Evolutionary conservation across 2,888 invertebrate genomes (phyloP), one percentile per base, ranked within the genome.

Genomic region (Nasonia oneida): DNA sequence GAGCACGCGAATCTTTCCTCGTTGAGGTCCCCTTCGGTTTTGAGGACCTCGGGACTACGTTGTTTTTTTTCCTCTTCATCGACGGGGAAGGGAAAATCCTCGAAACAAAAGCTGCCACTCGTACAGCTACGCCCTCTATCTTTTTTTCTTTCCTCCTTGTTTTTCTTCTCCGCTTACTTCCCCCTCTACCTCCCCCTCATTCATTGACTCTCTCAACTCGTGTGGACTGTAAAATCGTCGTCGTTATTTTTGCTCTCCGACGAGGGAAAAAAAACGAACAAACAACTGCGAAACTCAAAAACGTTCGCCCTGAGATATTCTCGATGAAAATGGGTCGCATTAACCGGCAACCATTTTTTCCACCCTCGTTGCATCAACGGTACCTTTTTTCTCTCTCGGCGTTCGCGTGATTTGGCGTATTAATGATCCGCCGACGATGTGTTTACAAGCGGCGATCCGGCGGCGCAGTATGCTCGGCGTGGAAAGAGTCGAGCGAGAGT

Each of bases 361-460:
- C 37, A 39, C 77, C 47, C 75, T 67, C 50, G n/a, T 47, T 76
- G 70, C 3, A 23, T 57, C 47, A 12, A 57, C 23, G 23, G 23
- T 23, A 29, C 53, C 10, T 70, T 70, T 39, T 29, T 29, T 29
- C 29, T 83, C 29, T 39, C 33, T 47, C 39, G 18, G 70, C 79
- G 39, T 33, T 79, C 85, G 33, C 74, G 74, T 50, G 85, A 81
- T 85, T 85, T 85, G 77, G 61, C 81, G 87, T 84, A 88, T 89
- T 87, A 88, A 89, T 89, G 88, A 89, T 81, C 76, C 73, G 80
- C 78, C 75, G 73, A 86, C 75, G 73, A 86, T 87, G 88, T 87
- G 88, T 89, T 89, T 88, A 87, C 86, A 86, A 88, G 81, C 29
- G 29, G 84, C 83, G 64, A 4, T 23, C 77, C 3, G 18, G 37